Conservation (phyloP, 2,113 vertebrate genomes). For the Erythrolamprus reginae region DNA sequence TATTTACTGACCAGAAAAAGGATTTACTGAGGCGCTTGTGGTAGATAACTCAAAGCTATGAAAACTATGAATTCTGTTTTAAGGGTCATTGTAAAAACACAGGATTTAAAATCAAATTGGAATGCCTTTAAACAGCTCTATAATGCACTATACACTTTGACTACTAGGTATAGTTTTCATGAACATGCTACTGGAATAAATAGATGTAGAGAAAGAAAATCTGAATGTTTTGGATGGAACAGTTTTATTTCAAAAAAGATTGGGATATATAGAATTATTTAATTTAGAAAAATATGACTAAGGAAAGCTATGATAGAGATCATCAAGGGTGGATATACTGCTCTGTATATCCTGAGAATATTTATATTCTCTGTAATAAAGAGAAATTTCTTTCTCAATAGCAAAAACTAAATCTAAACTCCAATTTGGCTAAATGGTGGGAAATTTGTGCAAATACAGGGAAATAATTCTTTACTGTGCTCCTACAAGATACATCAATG, state of each 20-base stretch:
- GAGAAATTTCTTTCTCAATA: neutral
- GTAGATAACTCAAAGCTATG: neutral
- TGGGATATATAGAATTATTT: neutral
- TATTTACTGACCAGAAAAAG: neutral
- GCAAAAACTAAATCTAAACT: neutral
- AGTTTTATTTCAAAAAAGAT: neutral
- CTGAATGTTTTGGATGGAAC: neutral
- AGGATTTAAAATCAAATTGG: neutral
- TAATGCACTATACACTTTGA: neutral
- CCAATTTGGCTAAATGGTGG: neutral
- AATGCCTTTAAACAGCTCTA: neutral
- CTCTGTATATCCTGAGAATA: too few relatives aligned
- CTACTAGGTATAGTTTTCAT: neutral
- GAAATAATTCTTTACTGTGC: neutral
- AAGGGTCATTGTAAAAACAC: neutral
- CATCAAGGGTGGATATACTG: neutral
- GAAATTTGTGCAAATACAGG: neutral
- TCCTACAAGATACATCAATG: neutral
- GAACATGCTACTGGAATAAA: neutral
- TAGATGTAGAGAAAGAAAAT: neutral
- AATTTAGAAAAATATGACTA: neutral
- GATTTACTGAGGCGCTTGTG: neutral
- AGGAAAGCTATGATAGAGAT: neutral
- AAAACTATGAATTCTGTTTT: neutral
- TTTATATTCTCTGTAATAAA: too few relatives aligned